Base-by-base conservation (phyloP, 1,140 invertebrate genomes). In the Dysdera silvatica region DNA sequence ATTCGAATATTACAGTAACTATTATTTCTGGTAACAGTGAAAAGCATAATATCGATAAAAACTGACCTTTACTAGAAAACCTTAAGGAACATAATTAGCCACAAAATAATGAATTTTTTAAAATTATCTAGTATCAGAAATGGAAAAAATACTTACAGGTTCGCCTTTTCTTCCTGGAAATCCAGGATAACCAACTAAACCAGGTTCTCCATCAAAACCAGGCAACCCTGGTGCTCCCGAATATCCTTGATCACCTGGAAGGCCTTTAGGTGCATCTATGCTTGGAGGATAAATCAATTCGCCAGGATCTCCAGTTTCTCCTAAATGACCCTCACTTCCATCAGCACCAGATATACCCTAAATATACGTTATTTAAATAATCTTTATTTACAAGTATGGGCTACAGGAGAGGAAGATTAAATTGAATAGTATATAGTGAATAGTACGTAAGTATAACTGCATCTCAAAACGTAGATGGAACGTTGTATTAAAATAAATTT, bases 111-210 rank as follows among this genome's bases (percentile, higher is more conserved):
- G n/a, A 37, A 37, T 14, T 14, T 14, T 37, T 10, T 37, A 37
- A n/a, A 18, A 4, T 47, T 47, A 10, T 8, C 12, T 20, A 51
- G 10, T 28, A 4, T 26, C 20, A 0, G 14, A 24, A 3, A 52
- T 24, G 14, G 28, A 28, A 52, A 52, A 16, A 29, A 12, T 29
- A 32, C 33, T 54, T 35, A 65, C 68, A 3, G 26, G 16, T 54
- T 65, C 66, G 12, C 67, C 67, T 64, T 68, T 68, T 8, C 37
- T 28, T 18, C 67, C 67, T 16, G 58, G 53, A 61, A 59, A 62
- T 24, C 67, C 67, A 18, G 40, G 53, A 45, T 55, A 62, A 6
- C 67, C 67, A 18, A 35, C 14, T 16, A 33, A 18, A 37, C 66
- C 65, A 32, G 41, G 55, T 7, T 23, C 14, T 16, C 67, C 67